These are phyloP conservation scores for Myocastor coypus DNA, from an alignment of 2,113 vertebrate genomes.

Conservation along the genomic window DNA sequence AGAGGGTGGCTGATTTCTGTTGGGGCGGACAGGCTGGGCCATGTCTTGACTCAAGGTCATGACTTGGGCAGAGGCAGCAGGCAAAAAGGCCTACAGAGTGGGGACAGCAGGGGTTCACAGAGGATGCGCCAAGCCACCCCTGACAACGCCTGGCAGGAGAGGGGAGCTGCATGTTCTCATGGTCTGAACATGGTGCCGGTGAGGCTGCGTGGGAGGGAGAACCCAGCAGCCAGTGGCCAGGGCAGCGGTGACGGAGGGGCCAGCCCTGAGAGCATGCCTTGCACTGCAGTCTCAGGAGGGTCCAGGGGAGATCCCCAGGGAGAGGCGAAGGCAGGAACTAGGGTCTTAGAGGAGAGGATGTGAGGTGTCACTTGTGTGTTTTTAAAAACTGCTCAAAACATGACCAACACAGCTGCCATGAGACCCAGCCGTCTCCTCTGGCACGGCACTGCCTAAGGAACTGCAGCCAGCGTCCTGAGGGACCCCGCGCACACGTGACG, in stretches of 20 bases:
- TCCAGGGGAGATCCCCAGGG: not conserved
- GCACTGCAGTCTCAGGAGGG: not conserved
- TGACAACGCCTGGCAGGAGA: not conserved
- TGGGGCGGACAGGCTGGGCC: not conserved
- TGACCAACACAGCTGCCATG: not conserved
- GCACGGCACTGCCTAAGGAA: rapidly evolving
- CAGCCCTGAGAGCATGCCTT: not conserved
- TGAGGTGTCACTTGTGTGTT: not conserved
- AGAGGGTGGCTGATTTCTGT: not conserved
- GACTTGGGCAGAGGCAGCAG: not conserved
- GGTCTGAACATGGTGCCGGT: not conserved
- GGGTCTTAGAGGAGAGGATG: not conserved
- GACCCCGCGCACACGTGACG: not conserved
- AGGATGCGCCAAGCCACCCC: not conserved
- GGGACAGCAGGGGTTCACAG: not conserved
- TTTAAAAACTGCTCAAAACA: not conserved
- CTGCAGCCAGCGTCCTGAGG: not conserved
- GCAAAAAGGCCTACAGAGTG: not conserved
- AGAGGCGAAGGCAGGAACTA: not conserved
- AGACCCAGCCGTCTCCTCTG: not conserved
- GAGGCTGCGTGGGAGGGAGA: not conserved
- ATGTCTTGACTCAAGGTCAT: not conserved
- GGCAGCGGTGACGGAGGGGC: not conserved
- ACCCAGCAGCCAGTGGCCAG: not conserved
- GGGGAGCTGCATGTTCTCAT: not conserved